These are phyloP conservation scores for Pachypeltis micranthus DNA, from an alignment of 1,140 invertebrate species.

Conservation along the genomic window DNA sequence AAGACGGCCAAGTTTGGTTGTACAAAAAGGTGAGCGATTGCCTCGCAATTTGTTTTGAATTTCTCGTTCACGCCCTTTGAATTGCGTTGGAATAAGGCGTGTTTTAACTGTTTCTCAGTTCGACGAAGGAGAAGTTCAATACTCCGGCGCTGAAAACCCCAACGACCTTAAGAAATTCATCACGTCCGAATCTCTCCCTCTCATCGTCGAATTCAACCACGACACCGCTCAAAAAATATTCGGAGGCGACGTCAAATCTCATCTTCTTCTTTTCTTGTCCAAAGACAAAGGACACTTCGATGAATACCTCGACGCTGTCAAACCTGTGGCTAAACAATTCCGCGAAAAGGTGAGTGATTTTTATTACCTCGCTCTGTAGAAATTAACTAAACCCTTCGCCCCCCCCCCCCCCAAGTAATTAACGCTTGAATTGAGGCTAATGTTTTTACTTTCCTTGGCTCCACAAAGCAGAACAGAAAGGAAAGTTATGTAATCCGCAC, in stretches of 20 bases:
- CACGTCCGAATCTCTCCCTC: conserved; percentile 69
- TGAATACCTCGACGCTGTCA: conserved; percentile 58
- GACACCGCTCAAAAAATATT: conserved; percentile 97
- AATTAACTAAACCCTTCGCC: too few relatives aligned
- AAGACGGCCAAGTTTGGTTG: conserved; percentile 62
- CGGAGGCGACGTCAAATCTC: conserved; percentile 92
- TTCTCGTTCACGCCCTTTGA: background rate
- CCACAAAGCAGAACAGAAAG: too few relatives aligned
- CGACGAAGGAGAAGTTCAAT: conserved; percentile 80
- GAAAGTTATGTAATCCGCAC: too few relatives aligned
- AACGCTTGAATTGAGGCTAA: too few relatives aligned
- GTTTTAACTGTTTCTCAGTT: conserved; percentile 46
- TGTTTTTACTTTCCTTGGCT: too few relatives aligned
- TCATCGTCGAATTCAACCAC: conserved; percentile 95
- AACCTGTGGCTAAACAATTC: conserved; percentile 74
- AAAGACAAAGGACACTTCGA: conserved; percentile 77
- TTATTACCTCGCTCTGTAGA: too few relatives aligned
- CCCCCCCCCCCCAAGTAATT: too few relatives aligned
- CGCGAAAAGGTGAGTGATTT: conserved; percentile 70
- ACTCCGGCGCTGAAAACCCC: conserved; percentile 46
- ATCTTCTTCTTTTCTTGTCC: conserved; percentile 88
- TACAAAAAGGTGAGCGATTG: conserved; percentile 78
- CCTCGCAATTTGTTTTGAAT: too few relatives aligned
- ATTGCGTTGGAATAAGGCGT: background rate
- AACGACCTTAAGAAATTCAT: conserved; percentile 68